These are phyloP conservation scores for Ceyx cyanopectus DNA, from an alignment of 2,113 vertebrate species.

Conservation along the genomic window DNA sequence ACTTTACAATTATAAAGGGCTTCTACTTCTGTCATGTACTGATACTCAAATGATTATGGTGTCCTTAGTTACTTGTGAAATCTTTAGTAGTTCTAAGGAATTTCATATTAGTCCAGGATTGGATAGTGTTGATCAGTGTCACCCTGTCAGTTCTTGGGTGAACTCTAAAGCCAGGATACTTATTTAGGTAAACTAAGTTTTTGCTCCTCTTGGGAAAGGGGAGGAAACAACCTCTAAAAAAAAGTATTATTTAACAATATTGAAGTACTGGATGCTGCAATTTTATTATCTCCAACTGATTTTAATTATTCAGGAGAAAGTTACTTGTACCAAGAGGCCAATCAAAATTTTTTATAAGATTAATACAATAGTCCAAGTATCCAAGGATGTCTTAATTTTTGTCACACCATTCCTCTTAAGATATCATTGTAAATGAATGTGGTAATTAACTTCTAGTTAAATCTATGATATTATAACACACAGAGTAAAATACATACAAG, in stretches of 20 bases:
- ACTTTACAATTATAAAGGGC: too few species aligned
- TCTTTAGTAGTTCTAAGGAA: too few species aligned
- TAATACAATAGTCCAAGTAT: not conserved
- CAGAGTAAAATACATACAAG: rapidly evolving
- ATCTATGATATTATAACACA: not conserved
- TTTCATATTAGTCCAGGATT: too few species aligned
- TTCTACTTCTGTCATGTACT: too few species aligned
- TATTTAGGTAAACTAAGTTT: not conserved
- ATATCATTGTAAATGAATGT: not conserved
- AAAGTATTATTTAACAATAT: not conserved
- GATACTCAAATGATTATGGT: too few species aligned
- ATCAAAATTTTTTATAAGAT: not conserved
- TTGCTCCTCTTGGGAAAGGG: not conserved
- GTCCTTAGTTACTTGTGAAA: too few species aligned
- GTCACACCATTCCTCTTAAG: not conserved
- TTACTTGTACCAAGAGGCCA: not conserved
- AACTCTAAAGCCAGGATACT: too few species aligned
- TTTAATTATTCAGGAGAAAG: not conserved
- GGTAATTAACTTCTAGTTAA: not conserved
- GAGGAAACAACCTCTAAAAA: not conserved
- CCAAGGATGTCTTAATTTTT: not conserved
- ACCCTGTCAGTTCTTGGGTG: too few species aligned
- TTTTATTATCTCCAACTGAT: not conserved
- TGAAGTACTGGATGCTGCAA: not conserved
- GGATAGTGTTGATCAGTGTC: too few species aligned